phyloP scores from a whole-genome alignment of 2,113 vertebrate genomes.

The Dendrocopos noguchii region DNA sequence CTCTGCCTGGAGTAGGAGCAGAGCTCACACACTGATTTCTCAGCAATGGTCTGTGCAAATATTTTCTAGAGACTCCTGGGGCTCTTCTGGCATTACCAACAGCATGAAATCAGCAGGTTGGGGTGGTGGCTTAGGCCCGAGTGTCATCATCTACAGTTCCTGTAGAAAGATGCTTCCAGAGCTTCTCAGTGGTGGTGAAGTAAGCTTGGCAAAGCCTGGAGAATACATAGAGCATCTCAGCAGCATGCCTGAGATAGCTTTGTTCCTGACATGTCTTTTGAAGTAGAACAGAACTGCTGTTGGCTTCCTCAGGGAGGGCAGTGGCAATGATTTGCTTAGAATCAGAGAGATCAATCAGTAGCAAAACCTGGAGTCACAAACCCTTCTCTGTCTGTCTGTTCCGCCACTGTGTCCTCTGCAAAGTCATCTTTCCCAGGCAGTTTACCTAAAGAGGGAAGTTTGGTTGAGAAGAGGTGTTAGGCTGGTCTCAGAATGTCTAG shows the following conservation, averaged over 20 bases:
- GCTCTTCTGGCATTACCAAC: background rate
- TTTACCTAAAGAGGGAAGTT: background rate
- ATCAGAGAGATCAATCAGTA: background rate
- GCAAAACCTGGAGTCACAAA: background rate
- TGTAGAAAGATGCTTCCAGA: background rate
- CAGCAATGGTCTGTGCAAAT: background rate
- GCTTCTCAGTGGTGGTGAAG: background rate
- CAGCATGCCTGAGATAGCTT: background rate
- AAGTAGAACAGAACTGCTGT: background rate
- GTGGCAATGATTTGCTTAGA: background rate
- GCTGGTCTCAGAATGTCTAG: no score
- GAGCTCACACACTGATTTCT: background rate
- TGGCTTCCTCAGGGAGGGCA: background rate
- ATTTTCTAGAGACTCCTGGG: background rate
- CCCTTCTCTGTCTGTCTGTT: background rate
- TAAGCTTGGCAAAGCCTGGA: background rate
- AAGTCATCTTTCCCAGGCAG: background rate
- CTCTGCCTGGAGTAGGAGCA: background rate
- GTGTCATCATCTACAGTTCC: background rate
- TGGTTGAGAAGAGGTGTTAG: background rate
- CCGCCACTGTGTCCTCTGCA: background rate
- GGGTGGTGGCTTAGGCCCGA: no score
- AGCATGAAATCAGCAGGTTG: accelerated
- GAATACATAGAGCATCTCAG: background rate
- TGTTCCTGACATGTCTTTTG: background rate